Conservation (phyloP, 23 tunicate genomes). For the Trididemnum clinides region DNA sequence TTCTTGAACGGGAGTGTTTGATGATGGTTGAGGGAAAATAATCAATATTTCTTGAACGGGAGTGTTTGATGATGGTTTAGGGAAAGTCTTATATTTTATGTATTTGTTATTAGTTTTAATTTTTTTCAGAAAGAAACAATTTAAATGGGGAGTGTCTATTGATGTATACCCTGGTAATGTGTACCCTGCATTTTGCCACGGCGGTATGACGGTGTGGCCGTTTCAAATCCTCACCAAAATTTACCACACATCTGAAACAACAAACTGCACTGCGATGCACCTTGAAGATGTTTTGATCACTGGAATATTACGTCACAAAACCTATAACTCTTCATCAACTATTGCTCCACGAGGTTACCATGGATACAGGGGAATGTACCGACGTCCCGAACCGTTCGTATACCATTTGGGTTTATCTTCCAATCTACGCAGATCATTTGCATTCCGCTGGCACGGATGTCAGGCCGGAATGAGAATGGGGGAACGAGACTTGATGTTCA, state of each 20-base stretch:
- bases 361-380: neutral
- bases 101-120: neutral
- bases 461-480: conserved; percentile 18
- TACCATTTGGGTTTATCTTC: conserved; percentile 50
- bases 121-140: conserved; percentile 36
- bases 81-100: neutral
- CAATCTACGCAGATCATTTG: conserved; percentile 29
- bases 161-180: conserved; percentile 33
- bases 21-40: no score
- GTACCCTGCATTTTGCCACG: conserved; percentile 74
- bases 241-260: conserved; percentile 34
- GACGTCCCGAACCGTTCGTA: conserved; percentile 20
- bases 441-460: conserved; percentile 31
- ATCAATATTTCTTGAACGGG: no score
- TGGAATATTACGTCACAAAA: conserved; percentile 60
- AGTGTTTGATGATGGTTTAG: no score
- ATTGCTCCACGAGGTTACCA: conserved; percentile 16
- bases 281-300: conserved; percentile 66
- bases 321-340: conserved; percentile 5
- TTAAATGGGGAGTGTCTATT: conserved; percentile 54
- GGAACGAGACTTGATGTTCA: neutral
- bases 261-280: conserved; percentile 64
- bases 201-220: conserved; percentile 58
- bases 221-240: conserved; percentile 7
- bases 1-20: no score